Percentiles rank a stretch among this genome's conserved stretches.
These are phyloP conservation scores for Ariopsis seemanni DNA, from an alignment of 2,113 vertebrate species.

Conservation along the genomic window DNA sequence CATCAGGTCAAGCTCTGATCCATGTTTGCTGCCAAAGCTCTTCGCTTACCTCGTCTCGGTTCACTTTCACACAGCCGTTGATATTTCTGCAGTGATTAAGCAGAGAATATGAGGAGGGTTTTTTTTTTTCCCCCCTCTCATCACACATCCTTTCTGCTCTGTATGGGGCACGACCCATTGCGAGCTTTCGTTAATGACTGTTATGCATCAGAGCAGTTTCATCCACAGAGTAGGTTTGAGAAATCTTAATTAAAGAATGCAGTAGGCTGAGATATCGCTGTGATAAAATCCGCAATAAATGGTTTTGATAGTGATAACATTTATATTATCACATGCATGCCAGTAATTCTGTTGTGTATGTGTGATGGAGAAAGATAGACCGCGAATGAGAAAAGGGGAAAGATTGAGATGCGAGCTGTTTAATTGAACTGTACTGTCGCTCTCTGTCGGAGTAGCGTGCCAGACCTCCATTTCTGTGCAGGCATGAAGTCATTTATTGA, in stretches of 20 bases:
- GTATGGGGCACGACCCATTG: background rate
- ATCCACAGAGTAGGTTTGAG: slow-evolving; percentile 24
- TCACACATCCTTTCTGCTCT: slow-evolving; percentile 4
- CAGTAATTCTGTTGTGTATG: background rate
- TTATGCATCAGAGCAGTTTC: slow-evolving; percentile 22
- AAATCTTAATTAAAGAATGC: slow-evolving; percentile 38
- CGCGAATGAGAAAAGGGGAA: background rate
- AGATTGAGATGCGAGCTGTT: slow-evolving; percentile 22
- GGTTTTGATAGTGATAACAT: slow-evolving; percentile 14
- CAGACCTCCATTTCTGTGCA: slow-evolving; percentile 22
- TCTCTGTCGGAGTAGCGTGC: slow-evolving; percentile 29
- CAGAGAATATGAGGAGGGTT: slow-evolving; percentile 22
- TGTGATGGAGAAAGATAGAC: background rate
- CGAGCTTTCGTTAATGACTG: slow-evolving; percentile 31
- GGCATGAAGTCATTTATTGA: slow-evolving; percentile 45
- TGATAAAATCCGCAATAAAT: slow-evolving; percentile 2
- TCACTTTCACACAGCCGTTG: background rate
- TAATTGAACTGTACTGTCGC: slow-evolving; percentile 37
- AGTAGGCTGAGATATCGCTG: background rate
- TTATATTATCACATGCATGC: background rate
- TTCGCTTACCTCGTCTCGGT: slow-evolving; percentile 4
- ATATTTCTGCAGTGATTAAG: slow-evolving; percentile 23
- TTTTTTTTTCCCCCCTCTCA: background rate
- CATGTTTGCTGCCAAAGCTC: slow-evolving; percentile 11
- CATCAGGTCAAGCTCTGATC: slow-evolving; percentile 11